These are phyloP conservation scores for Acrocera orbiculus DNA, from an alignment of 2,888 invertebrate genomes.

Conservation along the genomic window DNA sequence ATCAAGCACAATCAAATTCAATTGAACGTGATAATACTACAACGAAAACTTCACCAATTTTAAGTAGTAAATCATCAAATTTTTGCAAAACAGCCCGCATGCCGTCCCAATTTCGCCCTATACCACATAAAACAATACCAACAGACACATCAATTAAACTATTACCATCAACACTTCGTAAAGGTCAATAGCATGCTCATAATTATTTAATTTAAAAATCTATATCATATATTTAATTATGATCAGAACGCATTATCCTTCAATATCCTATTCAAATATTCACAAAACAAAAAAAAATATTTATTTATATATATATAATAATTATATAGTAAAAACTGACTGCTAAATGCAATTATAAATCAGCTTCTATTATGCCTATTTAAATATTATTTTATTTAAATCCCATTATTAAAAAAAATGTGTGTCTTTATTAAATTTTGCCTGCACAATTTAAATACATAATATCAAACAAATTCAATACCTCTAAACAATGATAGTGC, in stretches of 20 bases:
- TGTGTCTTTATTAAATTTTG: conserved; percentile 1
- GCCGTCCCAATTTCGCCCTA: conserved; percentile 33
- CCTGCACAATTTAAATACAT: conserved; percentile 6
- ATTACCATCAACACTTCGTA: conserved; percentile 8
- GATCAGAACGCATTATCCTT: too few species aligned
- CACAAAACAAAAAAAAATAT: too few species aligned
- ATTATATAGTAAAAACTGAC: too few species aligned
- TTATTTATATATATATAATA: too few species aligned
- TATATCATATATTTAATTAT: not conserved
- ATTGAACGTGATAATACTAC: conserved; percentile 30
- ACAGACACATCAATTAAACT: conserved; percentile 18
- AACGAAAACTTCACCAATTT: conserved; percentile 20
- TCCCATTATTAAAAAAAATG: not conserved
- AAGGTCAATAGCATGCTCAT: conserved; percentile 11
- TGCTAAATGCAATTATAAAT: too few species aligned
- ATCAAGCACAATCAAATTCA: conserved; percentile 4
- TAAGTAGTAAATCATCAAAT: conserved; percentile 11
- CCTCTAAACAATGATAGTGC: conserved; percentile 13
- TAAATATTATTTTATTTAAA: too few species aligned
- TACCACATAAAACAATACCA: conserved; percentile 30
- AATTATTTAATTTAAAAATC: conserved; percentile 2
- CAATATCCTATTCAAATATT: too few species aligned
- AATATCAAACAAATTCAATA: too few species aligned
- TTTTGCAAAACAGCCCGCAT: conserved; percentile 20
- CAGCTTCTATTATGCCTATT: too few species aligned